phyloP scores from a whole-genome alignment of 2,113 vertebrate genomes.

The Setophaga kirtlandii region DNA sequence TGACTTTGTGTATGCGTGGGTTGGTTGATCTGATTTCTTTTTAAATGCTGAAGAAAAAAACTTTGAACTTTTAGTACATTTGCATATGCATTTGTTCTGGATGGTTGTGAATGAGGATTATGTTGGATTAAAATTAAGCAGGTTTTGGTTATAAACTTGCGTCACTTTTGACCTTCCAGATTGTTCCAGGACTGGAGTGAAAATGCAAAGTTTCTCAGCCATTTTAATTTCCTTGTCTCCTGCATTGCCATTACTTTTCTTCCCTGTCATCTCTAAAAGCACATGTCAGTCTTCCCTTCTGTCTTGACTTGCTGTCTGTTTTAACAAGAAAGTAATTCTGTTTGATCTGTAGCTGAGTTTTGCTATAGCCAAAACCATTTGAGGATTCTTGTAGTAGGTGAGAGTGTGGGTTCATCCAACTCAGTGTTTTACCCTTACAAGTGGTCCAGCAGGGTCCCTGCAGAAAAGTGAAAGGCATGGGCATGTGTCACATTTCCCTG shows the following conservation, averaged over 20 bases:
- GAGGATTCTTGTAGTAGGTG: background rate
- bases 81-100: background rate
- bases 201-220: background rate
- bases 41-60: background rate
- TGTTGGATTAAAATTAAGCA: background rate
- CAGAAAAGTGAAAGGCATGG: background rate
- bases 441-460: background rate
- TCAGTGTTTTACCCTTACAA: background rate
- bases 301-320: background rate
- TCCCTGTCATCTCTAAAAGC: background rate
- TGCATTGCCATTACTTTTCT: background rate
- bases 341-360: background rate
- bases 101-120: background rate
- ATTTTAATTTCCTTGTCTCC: background rate
- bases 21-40: background rate
- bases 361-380: background rate
- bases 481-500: background rate
- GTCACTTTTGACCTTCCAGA: background rate
- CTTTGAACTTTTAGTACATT: background rate
- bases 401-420: background rate
- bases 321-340: background rate
- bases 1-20: background rate
- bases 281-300: background rate
- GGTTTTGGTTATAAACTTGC: background rate
- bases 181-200: background rate